These are phyloP conservation scores for Chlorodrepanis virens DNA, from an alignment of 2,113 vertebrate genomes.

Conservation along the genomic window DNA sequence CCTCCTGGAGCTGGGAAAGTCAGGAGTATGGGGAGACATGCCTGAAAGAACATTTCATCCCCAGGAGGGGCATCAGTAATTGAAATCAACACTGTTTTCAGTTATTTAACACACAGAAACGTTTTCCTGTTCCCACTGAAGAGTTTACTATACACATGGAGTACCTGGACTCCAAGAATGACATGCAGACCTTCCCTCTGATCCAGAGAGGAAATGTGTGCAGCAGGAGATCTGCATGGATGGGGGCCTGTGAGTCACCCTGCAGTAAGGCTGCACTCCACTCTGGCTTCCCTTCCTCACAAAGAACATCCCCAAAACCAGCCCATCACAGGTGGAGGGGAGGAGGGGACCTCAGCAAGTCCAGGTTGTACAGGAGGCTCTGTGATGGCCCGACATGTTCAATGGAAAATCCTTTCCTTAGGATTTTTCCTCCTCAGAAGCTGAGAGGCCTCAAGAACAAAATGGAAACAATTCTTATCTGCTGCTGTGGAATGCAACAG, in stretches of 20 bases:
- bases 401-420: no score
- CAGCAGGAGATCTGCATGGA: not conserved
- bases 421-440: no score
- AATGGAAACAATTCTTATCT: no score
- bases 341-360: not conserved
- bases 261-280: not conserved
- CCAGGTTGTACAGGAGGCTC: not conserved
- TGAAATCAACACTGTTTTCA: not conserved
- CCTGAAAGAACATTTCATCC: not conserved
- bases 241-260: not conserved
- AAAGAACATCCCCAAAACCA: not conserved
- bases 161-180: not conserved
- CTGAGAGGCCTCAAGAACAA: no score
- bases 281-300: not conserved
- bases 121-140: not conserved
- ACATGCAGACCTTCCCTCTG: not conserved
- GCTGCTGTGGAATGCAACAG: no score
- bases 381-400: not conserved
- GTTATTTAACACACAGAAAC: not conserved
- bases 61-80: not conserved
- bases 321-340: not conserved
- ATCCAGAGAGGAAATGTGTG: not conserved
- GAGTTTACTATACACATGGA: not conserved
- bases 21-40: not conserved
- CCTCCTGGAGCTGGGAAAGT: slow-evolving; percentile 31